phyloP scores from a whole-genome alignment of 2,113 vertebrate genomes.

The Oryzias woworae region DNA sequence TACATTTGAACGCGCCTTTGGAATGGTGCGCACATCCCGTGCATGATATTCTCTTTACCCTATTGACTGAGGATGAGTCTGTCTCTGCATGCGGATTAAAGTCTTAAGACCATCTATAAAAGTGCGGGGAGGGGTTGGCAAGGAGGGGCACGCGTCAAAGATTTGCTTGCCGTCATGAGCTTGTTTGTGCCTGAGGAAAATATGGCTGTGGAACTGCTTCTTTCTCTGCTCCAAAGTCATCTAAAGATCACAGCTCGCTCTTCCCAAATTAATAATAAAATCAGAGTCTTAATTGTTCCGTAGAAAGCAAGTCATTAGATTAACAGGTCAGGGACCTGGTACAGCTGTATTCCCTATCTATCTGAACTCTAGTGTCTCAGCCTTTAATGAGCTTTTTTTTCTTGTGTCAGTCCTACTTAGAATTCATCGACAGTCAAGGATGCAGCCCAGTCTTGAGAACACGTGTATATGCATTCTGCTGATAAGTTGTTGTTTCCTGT shows the following conservation, averaged over 20 bases:
- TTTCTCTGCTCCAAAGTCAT: slow-evolving; percentile 69
- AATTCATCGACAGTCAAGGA: too few relatives aligned
- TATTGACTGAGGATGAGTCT: slow-evolving; percentile 81
- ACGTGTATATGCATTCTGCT: slow-evolving; percentile 1
- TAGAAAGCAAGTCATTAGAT: slow-evolving; percentile 59
- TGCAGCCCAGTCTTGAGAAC: not conserved
- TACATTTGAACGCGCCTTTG: slow-evolving; percentile 58
- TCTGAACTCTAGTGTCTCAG: too few relatives aligned
- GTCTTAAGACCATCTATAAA: slow-evolving; percentile 81
- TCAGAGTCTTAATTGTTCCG: slow-evolving; percentile 64
- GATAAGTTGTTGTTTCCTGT: slow-evolving; percentile 21
- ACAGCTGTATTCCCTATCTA: slow-evolving; percentile 14
- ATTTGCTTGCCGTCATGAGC: slow-evolving; percentile 71
- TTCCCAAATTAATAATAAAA: slow-evolving; percentile 56
- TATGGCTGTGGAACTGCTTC: slow-evolving; percentile 52
- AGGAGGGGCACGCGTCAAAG: slow-evolving; percentile 67
- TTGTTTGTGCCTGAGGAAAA: slow-evolving; percentile 64
- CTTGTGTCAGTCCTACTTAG: too few relatives aligned
- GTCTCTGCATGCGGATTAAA: slow-evolving; percentile 80
- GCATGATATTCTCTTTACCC: slow-evolving; percentile 74
- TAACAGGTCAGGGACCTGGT: slow-evolving; percentile 49
- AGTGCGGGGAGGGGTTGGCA: slow-evolving; percentile 36
- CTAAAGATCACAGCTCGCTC: slow-evolving; percentile 64
- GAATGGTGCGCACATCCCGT: slow-evolving; percentile 66
- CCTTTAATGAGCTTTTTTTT: too few relatives aligned